phyloP scores from a whole-genome alignment of 92 coral and sea anemone genomes.

The Diadumene lineata region DNA sequence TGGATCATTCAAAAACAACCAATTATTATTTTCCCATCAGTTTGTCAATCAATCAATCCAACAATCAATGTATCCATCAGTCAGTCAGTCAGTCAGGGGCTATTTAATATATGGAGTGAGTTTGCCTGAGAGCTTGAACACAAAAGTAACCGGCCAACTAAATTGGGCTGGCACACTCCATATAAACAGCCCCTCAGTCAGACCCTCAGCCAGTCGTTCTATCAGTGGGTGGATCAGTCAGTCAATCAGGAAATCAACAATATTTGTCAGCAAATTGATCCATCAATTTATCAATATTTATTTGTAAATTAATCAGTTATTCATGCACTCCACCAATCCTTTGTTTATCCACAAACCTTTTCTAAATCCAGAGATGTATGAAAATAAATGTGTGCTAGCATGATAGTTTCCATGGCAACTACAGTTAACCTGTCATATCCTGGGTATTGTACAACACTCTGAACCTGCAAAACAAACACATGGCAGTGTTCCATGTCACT shows the following conservation, averaged over 20 bases:
- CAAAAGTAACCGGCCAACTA: too few species aligned
- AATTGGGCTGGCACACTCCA: not conserved
- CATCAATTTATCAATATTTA: not conserved
- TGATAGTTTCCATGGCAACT: constrained; percentile 90
- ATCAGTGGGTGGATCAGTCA: not conserved
- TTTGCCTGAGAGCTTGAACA: too few species aligned
- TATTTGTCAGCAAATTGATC: not conserved
- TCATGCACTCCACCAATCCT: too few species aligned
- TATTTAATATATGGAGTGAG: too few species aligned
- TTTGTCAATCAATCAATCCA: not conserved
- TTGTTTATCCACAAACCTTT: constrained; percentile 20
- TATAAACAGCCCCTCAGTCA: not conserved
- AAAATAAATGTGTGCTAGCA: constrained; percentile 81
- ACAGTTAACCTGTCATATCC: constrained; percentile 89
- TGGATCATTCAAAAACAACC: too few species aligned
- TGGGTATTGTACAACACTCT: constrained; percentile 52
- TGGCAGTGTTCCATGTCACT: not conserved
- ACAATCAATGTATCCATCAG: not conserved
- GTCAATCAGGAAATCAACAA: not conserved
- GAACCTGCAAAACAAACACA: constrained; percentile 37
- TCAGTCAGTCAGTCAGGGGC: not conserved
- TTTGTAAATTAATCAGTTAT: too few species aligned
- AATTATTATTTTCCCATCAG: too few species aligned
- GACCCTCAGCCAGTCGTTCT: too few species aligned
- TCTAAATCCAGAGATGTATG: constrained; percentile 37